Evolutionary conservation across 1,140 invertebrate genomes (phyloP).

Genomic region (Helicoverpa zea): DNA sequence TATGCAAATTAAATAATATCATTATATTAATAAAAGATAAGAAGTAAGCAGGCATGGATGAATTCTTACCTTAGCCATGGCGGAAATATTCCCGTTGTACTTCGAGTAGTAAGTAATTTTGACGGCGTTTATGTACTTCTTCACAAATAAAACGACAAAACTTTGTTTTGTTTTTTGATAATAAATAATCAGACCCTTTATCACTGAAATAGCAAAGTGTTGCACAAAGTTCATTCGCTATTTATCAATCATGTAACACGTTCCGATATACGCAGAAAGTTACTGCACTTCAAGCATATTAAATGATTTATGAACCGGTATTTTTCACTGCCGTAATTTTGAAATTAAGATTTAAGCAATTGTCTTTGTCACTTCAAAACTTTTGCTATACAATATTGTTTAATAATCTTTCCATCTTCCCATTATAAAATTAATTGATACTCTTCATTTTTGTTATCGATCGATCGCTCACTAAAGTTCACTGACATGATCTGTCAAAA

Average conservation of each 20-base stretch:
- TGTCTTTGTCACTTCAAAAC: too few relatives aligned
- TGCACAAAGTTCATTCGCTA: slow-evolving; percentile 26
- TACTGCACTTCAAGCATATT: neutral
- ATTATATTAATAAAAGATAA: slow-evolving; percentile 16
- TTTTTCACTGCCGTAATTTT: too few relatives aligned
- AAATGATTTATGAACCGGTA: neutral
- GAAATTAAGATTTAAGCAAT: too few relatives aligned
- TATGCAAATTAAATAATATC: slow-evolving; percentile 65
- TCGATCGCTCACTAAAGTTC: too few relatives aligned
- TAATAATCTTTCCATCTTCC: too few relatives aligned
- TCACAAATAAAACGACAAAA: slow-evolving; percentile 38
- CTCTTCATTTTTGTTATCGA: too few relatives aligned
- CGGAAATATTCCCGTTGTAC: slow-evolving; percentile 79
- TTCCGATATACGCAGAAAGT: neutral
- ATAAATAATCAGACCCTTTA: slow-evolving; percentile 49
- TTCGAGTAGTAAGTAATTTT: slow-evolving; percentile 84
- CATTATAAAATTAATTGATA: too few relatives aligned
- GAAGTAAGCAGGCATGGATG: slow-evolving; percentile 41
- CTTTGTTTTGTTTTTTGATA: slow-evolving; percentile 43
- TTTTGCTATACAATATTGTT: too few relatives aligned
- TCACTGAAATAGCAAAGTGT: slow-evolving; percentile 55
- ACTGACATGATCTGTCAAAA: too few relatives aligned
- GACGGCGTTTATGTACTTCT: slow-evolving; percentile 64
- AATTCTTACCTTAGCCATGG: slow-evolving; percentile 79
- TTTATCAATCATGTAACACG: slow-evolving; percentile 19